Conservation (phyloP, 2,113 vertebrate species). For the Pteruthius melanotis region DNA sequence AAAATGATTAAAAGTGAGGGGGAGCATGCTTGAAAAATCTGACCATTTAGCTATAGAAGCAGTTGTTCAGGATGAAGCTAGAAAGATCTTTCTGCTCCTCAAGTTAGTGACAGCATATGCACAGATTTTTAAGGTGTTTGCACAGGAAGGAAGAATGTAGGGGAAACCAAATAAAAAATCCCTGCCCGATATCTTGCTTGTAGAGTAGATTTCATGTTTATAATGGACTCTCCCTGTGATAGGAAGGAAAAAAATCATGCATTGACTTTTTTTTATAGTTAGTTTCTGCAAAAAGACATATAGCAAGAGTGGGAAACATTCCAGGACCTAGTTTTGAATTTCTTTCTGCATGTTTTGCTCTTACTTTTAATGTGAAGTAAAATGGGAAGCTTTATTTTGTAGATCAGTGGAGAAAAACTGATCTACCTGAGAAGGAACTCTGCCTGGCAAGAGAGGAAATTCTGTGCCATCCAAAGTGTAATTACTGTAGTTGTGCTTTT, state of each 20-base stretch:
- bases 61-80: not conserved
- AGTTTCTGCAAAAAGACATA: not conserved
- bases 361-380: not conserved
- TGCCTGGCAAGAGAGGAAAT: not conserved
- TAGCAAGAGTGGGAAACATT: not conserved
- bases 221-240: not conserved
- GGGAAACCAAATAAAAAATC: not conserved
- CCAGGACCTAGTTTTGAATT: not conserved
- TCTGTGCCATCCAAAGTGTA: not conserved
- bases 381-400: not conserved
- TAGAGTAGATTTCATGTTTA: not conserved
- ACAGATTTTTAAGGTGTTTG: not conserved
- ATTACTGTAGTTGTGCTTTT: not conserved
- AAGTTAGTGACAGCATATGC: not conserved
- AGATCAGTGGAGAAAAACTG: not conserved
- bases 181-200: fast-evolving
- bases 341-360: not conserved
- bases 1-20: not conserved
- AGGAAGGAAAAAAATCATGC: not conserved
- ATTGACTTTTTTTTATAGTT: not conserved
- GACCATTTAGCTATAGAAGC: not conserved
- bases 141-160: not conserved
- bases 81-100: not conserved
- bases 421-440: not conserved
- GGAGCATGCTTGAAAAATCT: not conserved